Evolutionary conservation across 2,888 invertebrate species (phyloP).

Genomic region (Elysia crispata): DNA sequence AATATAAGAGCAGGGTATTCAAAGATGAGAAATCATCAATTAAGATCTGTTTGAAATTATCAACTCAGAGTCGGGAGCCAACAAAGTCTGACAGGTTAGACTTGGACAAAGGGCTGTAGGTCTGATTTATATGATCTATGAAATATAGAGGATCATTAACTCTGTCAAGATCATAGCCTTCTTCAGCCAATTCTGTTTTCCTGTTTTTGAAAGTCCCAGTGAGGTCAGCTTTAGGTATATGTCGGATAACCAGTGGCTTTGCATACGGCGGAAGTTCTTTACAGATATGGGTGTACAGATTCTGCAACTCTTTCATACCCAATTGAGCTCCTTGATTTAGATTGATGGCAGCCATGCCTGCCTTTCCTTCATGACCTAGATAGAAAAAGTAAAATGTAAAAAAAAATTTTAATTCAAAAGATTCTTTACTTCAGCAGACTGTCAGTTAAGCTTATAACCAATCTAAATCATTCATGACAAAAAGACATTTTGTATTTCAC

Average conservation of each 20-base stretch:
- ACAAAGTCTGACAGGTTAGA: too few relatives aligned
- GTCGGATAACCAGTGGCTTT: conserved; percentile 62
- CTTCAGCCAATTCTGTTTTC: conserved; percentile 59
- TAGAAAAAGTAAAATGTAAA: too few relatives aligned
- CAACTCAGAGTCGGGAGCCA: too few relatives aligned
- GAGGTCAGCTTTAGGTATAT: conserved; percentile 55
- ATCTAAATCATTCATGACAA: too few relatives aligned
- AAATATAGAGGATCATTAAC: conserved; percentile 57
- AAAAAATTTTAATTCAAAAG: too few relatives aligned
- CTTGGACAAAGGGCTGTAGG: conserved; percentile 44
- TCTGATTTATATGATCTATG: conserved; percentile 50
- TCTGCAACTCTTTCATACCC: conserved; percentile 39
- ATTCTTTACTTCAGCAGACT: too few relatives aligned
- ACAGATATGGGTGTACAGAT: conserved; percentile 53
- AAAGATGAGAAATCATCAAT: too few relatives aligned
- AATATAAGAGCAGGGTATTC: too few relatives aligned
- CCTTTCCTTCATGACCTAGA: conserved; percentile 56
- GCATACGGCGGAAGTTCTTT: conserved; percentile 62
- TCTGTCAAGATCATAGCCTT: conserved; percentile 58
- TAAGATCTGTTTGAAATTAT: too few relatives aligned
- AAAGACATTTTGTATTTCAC: too few relatives aligned
- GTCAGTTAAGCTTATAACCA: too few relatives aligned
- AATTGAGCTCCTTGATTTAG: conserved; percentile 50
- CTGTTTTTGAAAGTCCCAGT: conserved; percentile 65
- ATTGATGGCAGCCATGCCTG: conserved; percentile 67